Evolutionary conservation across 2,888 invertebrate genomes (phyloP), one percentile per base, ranked within the genome.

Genomic region (Carpatolechia fugitivella): DNA sequence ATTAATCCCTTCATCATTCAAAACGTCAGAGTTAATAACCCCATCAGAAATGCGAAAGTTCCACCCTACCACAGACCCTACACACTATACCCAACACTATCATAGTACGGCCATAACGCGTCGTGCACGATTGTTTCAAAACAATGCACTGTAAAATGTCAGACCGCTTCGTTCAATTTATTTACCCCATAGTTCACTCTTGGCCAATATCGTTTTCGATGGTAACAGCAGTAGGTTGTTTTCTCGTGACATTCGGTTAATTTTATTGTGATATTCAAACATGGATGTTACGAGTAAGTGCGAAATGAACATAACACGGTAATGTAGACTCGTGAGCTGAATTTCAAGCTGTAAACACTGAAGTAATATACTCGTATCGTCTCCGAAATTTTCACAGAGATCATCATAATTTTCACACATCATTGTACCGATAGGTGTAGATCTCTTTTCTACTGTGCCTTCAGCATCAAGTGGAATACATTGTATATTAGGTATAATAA

Each of bases 91-190:
- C 24, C 3, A 24, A 24, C 24, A 24, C 3, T 6, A 24, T 6
- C 24, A 24, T 24, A 24, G 3, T 24, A 24, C 24, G 24, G n/a
- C 24, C 33, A 33, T 44, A 46, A 33, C 33, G 31, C 10, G 48
- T 40, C 11, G 24, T 14, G 41, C 40, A 50, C 54, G 31, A 48
- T 54, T 48, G 30, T 54, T 41, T 49, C 31, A n/a, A 31, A 55
- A 55, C 54, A 55, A 55, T 41, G 24, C 14, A 36, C 41, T 18
- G 31, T 54, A 54, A 54, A 49, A 47, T 54, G 54, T 54, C 54
- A 54, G 30, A 13, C 18, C 40, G 14, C 14, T 38, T 38, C 38
- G 38, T 14, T 29, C 49, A 31, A 49, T 50, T 36, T 50, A 38
- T 50, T 50, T 50, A 38, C 35, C 35, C 31, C 24, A 38, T n/a